These are phyloP conservation scores for Podarcis lilfordi DNA, from an alignment of 2,797 vertebrate species.

Conservation along the genomic window DNA sequence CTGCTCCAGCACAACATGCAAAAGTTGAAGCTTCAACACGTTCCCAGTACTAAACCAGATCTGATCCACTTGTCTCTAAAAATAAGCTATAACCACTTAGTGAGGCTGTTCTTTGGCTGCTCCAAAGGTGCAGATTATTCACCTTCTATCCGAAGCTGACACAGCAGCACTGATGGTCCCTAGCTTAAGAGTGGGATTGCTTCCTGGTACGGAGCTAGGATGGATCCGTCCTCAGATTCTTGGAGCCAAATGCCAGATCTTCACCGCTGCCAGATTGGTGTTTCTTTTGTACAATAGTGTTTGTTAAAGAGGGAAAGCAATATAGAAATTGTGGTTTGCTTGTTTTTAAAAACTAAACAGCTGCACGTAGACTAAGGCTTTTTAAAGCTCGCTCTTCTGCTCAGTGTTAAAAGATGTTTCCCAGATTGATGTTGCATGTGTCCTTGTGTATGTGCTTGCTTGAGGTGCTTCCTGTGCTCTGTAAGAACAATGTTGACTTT, in stretches of 20 bases:
- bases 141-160: not conserved
- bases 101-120: not conserved
- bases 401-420: not conserved
- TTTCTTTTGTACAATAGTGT: not conserved
- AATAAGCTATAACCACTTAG: not conserved
- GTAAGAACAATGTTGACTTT: not conserved
- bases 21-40: not conserved
- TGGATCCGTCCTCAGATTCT: not conserved
- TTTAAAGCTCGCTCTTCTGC: not conserved
- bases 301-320: not conserved
- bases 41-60: not conserved
- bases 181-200: not conserved
- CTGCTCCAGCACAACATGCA: not conserved
- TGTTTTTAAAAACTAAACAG: not conserved
- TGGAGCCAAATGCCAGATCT: not conserved
- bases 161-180: not conserved
- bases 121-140: not conserved
- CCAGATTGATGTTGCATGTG: not conserved
- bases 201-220: not conserved
- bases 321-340: not conserved
- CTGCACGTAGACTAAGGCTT: not conserved
- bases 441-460: slow-evolving; percentile 16
- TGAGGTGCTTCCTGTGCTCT: slow-evolving; percentile 6
- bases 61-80: not conserved
- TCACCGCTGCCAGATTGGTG: not conserved